Evolutionary conservation across 2,888 invertebrate species (phyloP).

Genomic region (Ashinkailepas kermadecensis): DNA sequence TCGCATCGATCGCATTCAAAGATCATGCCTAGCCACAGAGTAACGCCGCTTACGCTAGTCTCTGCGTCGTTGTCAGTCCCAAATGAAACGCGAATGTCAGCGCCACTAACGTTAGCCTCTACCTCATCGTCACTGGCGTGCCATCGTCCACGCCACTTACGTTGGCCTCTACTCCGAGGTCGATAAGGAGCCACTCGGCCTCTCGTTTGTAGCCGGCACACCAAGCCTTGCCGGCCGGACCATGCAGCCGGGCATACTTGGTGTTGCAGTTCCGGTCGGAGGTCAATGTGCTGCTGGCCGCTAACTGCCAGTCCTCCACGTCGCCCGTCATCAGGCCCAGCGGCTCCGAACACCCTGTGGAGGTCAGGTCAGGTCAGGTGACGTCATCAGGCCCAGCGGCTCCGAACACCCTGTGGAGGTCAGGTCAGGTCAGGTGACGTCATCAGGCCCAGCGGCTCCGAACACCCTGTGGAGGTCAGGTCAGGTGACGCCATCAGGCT

Average conservation of each 20-base stretch:
- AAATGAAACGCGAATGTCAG: too few species aligned
- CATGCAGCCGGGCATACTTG: constrained; percentile 46
- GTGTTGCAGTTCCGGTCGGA: constrained; percentile 45
- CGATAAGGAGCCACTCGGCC: constrained; percentile 49
- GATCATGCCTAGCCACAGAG: too few species aligned
- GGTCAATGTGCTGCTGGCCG: background rate
- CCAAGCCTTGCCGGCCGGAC: constrained; percentile 46
- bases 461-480: constrained; percentile 34
- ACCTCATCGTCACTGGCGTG: too few species aligned
- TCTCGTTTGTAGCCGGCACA: constrained; percentile 46
- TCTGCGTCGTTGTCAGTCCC: too few species aligned
- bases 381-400: constrained; percentile 46
- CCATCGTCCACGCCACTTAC: constrained; percentile 37
- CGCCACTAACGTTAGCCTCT: too few species aligned
- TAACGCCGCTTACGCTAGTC: too few species aligned
- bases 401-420: constrained; percentile 36
- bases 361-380: background rate
- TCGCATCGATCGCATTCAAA: too few species aligned
- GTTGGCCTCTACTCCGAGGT: constrained; percentile 46
- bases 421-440: constrained; percentile 33
- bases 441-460: constrained; percentile 45
- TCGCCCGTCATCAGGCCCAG: constrained; percentile 47
- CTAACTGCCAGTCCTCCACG: constrained; percentile 41
- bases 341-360: constrained; percentile 38
- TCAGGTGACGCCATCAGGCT: constrained; percentile 43